Base-by-base conservation (phyloP, 1,140 invertebrate genomes). In the Aricia agestis region DNA sequence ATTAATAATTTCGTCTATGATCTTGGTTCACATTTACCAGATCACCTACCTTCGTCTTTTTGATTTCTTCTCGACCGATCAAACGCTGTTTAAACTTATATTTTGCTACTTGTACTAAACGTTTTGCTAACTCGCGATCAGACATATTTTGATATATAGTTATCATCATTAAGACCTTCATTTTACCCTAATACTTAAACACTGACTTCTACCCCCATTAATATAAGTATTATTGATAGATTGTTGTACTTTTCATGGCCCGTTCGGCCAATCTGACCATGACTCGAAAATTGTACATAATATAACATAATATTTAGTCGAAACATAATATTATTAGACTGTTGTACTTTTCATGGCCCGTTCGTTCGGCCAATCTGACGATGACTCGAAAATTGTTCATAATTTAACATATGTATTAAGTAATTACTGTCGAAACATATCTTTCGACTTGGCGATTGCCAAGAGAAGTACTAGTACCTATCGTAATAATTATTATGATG, bases 401-500 rank as follows among this genome's bases (percentile, higher is more conserved):
- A 85, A 68, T 75, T 85, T 79, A 72, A n/a, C n/a, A n/a, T n/a
- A n/a, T n/a, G n/a, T n/a, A n/a, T n/a, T n/a, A n/a, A n/a, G 83
- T 79, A 25, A 68, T 75, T 57, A 85, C 83, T 25, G 25, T 25
- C 25, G 25, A 25, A 25, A 25, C 25, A 25, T 25, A 25, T 25
- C 25, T 25, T 25, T 25, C 25, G 0, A 81, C 78, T 70, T 89
- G 84, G 4, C 86, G 82, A 68, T 85, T 88, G 52, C 76, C 71
- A 68, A 79, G 66, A 6, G 82, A 82, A 19, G 82, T 83, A 36
- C 36, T 25, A 75, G 83, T 0, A 78, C 80, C 1, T 25, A 25
- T 25, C 25, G 3, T 25, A n/a, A n/a, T n/a, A n/a, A n/a, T n/a
- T n/a, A n/a, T n/a, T n/a, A 25, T 25, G 25, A 3, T 25, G 25